Evolutionary conservation across 1,140 invertebrate species (phyloP), one percentile per base, ranked within the genome.

Genomic region (Diabrotica virgifera): DNA sequence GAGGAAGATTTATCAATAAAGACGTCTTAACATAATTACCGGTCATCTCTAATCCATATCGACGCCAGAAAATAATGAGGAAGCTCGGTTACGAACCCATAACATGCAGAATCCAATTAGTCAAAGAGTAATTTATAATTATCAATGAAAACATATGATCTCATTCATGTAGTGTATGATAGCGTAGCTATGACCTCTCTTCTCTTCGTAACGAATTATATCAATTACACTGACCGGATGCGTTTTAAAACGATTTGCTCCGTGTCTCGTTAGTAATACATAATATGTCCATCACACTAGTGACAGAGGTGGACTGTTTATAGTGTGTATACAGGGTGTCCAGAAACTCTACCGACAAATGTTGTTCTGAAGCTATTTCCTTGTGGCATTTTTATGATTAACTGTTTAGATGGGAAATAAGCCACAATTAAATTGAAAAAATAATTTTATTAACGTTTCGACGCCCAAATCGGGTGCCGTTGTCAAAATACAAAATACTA

Each of bases 161-260:
- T 14, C 35, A 55, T 14, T 55, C 13, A 55, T 36, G 52, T 24
- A 14, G 35, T 14, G 2, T 24, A 14, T 55, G 8, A 46, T 46
- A 46, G 40, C 8, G n/a, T n/a, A n/a, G 40, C 40, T 46, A 3
- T 6, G 53, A 14, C 53, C 53, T 55, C 53, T 55, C n/a, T 11
- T 46, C 53, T n/a, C 57, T n/a, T n/a, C 13, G 12, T 57, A n/a
- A 57, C 11, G 13, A 59, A 59, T 40, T 59, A 50, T 50, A 59
- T 40, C 40, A 38, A 59, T 59, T 59, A 59, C 36, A 50, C 13
- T 13, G 37, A 37, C 57, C 57, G 57, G 57, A 59, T 37, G 57
- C 38, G n/a, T n/a, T 13, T 50, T 59, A 59, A 59, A 36, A 46
- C 12, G 37, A 59, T 59, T 59, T 59, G 14, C 57, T 59, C 40